A percentile compares a stretch with the other conserved stretches of the same genome.
phyloP scores from a whole-genome alignment of 37 sponge, comb jelly and placozoan species.

The Hormiphora californensis region DNA sequence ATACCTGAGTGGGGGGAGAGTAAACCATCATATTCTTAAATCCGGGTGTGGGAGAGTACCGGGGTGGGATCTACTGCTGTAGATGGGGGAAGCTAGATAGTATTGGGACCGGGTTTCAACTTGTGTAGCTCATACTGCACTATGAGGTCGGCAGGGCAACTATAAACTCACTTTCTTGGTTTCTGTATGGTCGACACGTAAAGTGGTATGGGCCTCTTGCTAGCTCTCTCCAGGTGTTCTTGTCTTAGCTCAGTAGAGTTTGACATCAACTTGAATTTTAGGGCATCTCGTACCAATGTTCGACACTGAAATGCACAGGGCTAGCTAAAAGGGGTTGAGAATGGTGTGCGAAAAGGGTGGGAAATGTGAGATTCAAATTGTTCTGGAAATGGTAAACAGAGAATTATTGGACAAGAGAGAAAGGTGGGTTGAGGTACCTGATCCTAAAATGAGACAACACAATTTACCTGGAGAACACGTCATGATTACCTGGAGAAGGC shows the following conservation, averaged over 20 bases:
- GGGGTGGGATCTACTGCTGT: not conserved
- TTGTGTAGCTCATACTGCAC: not conserved
- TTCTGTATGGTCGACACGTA: not conserved
- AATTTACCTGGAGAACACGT: too few species aligned
- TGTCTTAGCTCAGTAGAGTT: not conserved
- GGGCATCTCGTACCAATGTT: constrained; percentile 7
- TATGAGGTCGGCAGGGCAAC: not conserved
- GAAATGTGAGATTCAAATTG: too few species aligned
- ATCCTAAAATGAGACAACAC: too few species aligned
- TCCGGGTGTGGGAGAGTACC: too few species aligned
- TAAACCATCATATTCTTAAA: not conserved
- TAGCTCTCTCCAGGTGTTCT: constrained; percentile 24
- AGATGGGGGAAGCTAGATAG: not conserved
- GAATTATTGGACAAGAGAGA: too few species aligned
- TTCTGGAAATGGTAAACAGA: too few species aligned
- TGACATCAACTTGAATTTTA: constrained; percentile 38
- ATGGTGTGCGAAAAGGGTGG: too few species aligned
- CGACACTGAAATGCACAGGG: too few species aligned
- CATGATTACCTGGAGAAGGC: too few species aligned
- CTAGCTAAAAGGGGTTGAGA: too few species aligned
- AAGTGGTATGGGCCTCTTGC: constrained; percentile 26
- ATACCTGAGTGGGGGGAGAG: not conserved
- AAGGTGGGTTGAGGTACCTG: too few species aligned
- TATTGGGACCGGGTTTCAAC: not conserved
- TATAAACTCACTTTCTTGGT: constrained; percentile 14